phyloP scores from a whole-genome alignment of 2,797 vertebrate species.

The Sebastiscus tertius region DNA sequence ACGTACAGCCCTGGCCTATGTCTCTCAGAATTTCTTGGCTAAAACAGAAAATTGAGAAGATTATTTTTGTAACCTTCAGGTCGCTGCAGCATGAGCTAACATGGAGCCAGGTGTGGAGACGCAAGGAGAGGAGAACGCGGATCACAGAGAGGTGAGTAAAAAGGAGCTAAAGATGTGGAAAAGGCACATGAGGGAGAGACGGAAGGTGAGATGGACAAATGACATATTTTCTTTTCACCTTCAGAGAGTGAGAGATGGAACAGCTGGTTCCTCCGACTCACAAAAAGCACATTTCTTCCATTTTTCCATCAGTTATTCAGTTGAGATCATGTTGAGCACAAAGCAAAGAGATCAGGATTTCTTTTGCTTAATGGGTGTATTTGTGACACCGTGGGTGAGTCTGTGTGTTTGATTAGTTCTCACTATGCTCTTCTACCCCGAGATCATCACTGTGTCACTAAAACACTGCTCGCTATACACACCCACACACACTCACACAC shows the following conservation, averaged over 20 bases:
- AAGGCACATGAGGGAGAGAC: not conserved
- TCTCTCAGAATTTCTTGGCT: not conserved
- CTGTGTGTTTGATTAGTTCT: conserved; percentile 39
- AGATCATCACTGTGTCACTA: conserved; percentile 23
- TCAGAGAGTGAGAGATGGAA: conserved; percentile 10
- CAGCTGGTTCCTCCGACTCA: conserved; percentile 5
- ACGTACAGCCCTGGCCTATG: not conserved
- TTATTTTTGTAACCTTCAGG: not conserved
- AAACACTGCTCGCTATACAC: conserved; percentile 9
- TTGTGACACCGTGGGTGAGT: conserved; percentile 26
- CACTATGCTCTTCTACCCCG: not conserved
- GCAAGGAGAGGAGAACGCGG: not conserved
- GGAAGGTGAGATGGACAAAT: conserved; percentile 21
- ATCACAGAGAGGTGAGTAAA: not conserved
- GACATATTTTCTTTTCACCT: conserved; percentile 45
- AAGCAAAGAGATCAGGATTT: conserved; percentile 9
- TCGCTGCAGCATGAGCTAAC: not conserved
- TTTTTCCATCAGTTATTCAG: conserved; percentile 11
- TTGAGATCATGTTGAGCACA: conserved; percentile 11
- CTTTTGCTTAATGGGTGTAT: conserved; percentile 32
- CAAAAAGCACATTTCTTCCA: not conserved
- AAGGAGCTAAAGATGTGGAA: not conserved
- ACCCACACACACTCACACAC: not conserved
- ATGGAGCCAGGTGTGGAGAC: not conserved
- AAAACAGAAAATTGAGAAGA: not conserved